phyloP scores from a whole-genome alignment of 2,888 invertebrate genomes.

The Perithous albicinctus region DNA sequence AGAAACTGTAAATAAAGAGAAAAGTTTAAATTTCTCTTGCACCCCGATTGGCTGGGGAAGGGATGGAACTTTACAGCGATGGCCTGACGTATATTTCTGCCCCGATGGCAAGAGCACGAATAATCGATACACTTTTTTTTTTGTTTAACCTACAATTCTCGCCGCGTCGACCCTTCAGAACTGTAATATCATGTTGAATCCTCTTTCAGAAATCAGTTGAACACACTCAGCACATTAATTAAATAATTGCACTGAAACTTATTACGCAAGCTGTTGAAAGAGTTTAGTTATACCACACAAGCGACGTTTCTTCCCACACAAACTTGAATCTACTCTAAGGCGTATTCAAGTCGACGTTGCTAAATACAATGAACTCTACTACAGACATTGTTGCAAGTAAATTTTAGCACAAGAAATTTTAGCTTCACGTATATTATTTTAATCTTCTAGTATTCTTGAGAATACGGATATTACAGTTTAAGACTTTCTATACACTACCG shows the following conservation, averaged over 20 bases:
- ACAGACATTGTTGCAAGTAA: no score
- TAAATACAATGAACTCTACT: no score
- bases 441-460: background rate
- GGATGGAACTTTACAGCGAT: background rate
- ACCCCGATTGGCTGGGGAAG: no score
- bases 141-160: background rate
- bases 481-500: background rate
- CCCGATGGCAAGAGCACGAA: background rate
- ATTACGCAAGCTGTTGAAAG: background rate
- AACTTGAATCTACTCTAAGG: background rate
- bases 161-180: background rate
- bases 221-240: background rate
- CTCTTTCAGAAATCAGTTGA: no score
- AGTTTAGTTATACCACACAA: background rate
- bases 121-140: slow-evolving; percentile 1
- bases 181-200: no score
- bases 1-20: no score
- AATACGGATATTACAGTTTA: background rate
- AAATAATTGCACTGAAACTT: background rate
- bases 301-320: background rate
- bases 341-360: background rate
- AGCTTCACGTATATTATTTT: background rate
- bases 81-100: background rate
- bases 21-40: no score
- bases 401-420: background rate